Base-by-base conservation (phyloP, 2,888 invertebrate species). In the Drosophila emarginata region DNA sequence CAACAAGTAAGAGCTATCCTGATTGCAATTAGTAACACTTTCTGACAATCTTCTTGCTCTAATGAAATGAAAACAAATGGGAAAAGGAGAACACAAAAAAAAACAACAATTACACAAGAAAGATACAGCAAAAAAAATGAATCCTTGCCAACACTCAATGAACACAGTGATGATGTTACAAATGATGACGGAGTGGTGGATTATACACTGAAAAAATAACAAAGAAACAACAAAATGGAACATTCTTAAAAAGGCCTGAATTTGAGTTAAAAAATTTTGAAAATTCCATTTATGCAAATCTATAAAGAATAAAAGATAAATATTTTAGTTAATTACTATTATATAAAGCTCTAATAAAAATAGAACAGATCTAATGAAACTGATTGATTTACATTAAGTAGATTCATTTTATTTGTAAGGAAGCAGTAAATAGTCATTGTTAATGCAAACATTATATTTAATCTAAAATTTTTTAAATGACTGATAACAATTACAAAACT, bases 1-100 rank as follows among this genome's bases (percentile, higher is more conserved):
- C 80, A 79, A 80, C 80, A 79, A 81, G 86, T 83, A 78, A 67
- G 84, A 89, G 84, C 60, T 77, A 80, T 78, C 84, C 77, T 89
- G 88, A 89, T 89, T 88, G 89, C 89, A 88, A 89, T 88, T 88
- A 87, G 86, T 75, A 64, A 77, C 73, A 66, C 67, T 66, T 76
- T 74, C 73, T 67, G 65, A 87, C 86, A 79, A 79, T 87, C 87
- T 83, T 76, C 78, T 78, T 58, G 70, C 68, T 65, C 70, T 87
- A 87, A 83, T 82, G 83, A 82, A 85, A 86, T 65, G 72, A 76
- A 82, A 85, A 87, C 88, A 87, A 79, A 82, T 62, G 59, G 54
- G 54, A 51, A 51, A 61, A 59, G 9, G 59, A 57, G 50, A 39
- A 28, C 18, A 64, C 37, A 57, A 39, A 54, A 40, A 65, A 70